Conservation (phyloP, 2,797 vertebrate genomes). For the Erethizon dorsatum region DNA sequence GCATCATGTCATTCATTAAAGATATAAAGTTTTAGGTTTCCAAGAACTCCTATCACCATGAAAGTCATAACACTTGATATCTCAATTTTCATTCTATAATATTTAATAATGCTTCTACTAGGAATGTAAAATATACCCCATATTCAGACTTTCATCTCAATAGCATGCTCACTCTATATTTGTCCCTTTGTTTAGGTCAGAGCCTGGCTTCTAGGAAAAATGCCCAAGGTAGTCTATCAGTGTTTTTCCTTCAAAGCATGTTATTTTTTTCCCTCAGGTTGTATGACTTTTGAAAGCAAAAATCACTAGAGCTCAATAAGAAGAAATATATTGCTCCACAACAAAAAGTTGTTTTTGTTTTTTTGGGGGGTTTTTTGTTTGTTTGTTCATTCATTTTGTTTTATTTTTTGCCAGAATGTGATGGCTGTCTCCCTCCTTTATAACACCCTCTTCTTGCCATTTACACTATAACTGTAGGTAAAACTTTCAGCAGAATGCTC, state of each 20-base stretch:
- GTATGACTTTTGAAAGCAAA: conserved; percentile 3
- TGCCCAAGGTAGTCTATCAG: not conserved
- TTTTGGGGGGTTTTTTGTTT: not conserved
- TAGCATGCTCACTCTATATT: not conserved
- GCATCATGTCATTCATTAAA: not conserved
- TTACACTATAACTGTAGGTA: not conserved
- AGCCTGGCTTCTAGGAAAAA: not conserved
- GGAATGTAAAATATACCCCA: not conserved
- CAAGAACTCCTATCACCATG: not conserved
- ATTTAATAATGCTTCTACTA: not conserved
- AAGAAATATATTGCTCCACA: not conserved
- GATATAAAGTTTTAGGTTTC: not conserved
- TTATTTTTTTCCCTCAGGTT: not conserved
- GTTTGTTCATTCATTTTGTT: no score
- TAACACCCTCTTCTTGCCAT: not conserved
- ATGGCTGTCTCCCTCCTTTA: not conserved
- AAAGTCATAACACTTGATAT: not conserved
- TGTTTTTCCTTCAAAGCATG: not conserved
- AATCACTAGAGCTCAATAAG: not conserved
- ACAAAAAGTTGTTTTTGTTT: not conserved
- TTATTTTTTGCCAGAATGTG: not conserved
- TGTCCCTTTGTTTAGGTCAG: not conserved
- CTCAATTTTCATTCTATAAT: not conserved
- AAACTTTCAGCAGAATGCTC: not conserved
- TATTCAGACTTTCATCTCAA: not conserved